These are phyloP conservation scores for Heteromormyrus szaboi DNA, from an alignment of 2,797 vertebrate genomes.

Conservation along the genomic window DNA sequence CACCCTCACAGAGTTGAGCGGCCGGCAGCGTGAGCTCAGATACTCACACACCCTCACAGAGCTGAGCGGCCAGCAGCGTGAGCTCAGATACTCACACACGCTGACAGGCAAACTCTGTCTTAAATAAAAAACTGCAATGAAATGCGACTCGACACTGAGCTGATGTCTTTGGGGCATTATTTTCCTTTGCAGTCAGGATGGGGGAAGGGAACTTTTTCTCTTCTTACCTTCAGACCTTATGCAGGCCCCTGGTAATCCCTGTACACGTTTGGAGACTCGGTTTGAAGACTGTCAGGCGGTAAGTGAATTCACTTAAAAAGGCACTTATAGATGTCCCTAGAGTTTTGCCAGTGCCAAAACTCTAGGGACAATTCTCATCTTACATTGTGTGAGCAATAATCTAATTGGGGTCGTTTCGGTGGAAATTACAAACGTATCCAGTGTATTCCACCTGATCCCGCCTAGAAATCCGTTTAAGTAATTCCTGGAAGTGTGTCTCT, in stretches of 20 bases:
- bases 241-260: not conserved
- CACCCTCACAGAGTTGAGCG: not conserved
- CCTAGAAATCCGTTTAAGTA: constrained; percentile 26
- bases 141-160: not conserved
- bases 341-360: not conserved
- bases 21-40: no score
- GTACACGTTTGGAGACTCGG: not conserved
- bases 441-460: constrained; percentile 40
- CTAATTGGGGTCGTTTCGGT: not conserved
- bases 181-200: not conserved
- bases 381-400: not conserved
- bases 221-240: not conserved
- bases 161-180: not conserved
- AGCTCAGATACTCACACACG: not conserved
- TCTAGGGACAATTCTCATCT: not conserved
- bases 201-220: not conserved
- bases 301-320: not conserved
- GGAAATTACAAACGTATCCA: constrained; percentile 12
- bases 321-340: not conserved
- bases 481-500: constrained; percentile 38
- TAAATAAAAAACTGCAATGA: not conserved
- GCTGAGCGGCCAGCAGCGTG: not conserved
- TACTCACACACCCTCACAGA: constrained; percentile 11
- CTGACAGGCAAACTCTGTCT: not conserved
- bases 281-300: not conserved